Conservation (phyloP, 2,888 invertebrate species). For the Morpho deidamia region DNA sequence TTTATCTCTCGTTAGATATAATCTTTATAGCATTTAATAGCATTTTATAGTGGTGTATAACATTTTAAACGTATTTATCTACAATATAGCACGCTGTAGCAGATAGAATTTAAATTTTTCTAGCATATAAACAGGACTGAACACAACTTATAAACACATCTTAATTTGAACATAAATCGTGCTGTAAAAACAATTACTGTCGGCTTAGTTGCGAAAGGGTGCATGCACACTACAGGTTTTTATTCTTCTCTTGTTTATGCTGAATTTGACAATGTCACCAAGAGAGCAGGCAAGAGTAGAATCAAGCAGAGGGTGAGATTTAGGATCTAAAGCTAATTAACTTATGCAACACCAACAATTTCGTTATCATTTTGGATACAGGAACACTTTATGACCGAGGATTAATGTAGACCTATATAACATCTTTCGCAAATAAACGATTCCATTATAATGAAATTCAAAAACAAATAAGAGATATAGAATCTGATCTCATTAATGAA, state of each 20-base stretch:
- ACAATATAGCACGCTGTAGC: constrained; percentile 54
- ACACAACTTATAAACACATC: constrained; percentile 34
- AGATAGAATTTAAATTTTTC: constrained; percentile 55
- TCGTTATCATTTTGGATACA: too few relatives aligned
- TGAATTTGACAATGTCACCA: too few relatives aligned
- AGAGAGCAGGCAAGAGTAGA: too few relatives aligned
- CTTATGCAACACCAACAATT: too few relatives aligned
- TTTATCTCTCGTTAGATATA: constrained; percentile 27
- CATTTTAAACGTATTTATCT: constrained; percentile 29
- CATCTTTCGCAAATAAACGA: neutral
- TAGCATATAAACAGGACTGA: constrained; percentile 54
- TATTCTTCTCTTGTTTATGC: neutral
- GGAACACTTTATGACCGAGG: too few relatives aligned
- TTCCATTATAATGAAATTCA: too few relatives aligned
- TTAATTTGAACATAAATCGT: constrained; percentile 12
- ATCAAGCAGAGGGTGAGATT: too few relatives aligned
- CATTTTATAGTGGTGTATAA: neutral
- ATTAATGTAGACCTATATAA: too few relatives aligned
- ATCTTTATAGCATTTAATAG: constrained; percentile 25
- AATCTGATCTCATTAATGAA: too few relatives aligned
- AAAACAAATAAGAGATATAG: too few relatives aligned
- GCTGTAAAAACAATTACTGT: constrained; percentile 3
- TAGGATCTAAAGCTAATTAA: too few relatives aligned
- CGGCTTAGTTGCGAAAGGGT: constrained; percentile 1
- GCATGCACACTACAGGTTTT: neutral